Conservation (phyloP, 2,113 vertebrate genomes). For the Pterocles orientalis region DNA sequence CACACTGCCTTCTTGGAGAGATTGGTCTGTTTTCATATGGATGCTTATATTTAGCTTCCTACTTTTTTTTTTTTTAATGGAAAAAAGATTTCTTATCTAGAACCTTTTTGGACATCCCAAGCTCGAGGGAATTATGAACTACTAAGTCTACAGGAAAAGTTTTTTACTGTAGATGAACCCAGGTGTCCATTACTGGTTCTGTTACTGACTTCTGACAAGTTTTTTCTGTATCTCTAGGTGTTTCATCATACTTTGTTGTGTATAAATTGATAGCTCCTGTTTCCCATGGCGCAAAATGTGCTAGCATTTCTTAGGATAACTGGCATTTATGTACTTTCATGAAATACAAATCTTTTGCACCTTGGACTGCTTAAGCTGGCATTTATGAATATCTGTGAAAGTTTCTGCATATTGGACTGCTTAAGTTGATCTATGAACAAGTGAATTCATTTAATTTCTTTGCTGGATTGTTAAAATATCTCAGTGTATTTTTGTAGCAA, state of each 20-base stretch:
- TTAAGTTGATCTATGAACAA: not conserved
- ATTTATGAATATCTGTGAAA: not conserved
- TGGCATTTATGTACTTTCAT: not conserved
- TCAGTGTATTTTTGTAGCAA: not conserved
- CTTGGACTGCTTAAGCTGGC: not conserved
- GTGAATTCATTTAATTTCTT: not conserved
- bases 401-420: not conserved
- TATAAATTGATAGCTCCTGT: not conserved
- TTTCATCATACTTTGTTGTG: not conserved
- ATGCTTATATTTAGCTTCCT: not conserved
- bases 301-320: not conserved
- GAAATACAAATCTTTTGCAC: not conserved
- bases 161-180: not conserved
- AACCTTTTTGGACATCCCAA: not conserved
- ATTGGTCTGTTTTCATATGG: not conserved
- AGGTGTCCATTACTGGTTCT: not conserved
- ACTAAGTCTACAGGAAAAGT: rapidly evolving
- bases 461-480: not conserved
- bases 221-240: not conserved
- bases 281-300: not conserved
- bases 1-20: not conserved
- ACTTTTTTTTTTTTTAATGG: not conserved
- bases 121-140: not conserved
- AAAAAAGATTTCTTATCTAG: not conserved
- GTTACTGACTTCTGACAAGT: not conserved